Conservation (phyloP, 1,140 invertebrate species). For the Zaprionus camerounensis region DNA sequence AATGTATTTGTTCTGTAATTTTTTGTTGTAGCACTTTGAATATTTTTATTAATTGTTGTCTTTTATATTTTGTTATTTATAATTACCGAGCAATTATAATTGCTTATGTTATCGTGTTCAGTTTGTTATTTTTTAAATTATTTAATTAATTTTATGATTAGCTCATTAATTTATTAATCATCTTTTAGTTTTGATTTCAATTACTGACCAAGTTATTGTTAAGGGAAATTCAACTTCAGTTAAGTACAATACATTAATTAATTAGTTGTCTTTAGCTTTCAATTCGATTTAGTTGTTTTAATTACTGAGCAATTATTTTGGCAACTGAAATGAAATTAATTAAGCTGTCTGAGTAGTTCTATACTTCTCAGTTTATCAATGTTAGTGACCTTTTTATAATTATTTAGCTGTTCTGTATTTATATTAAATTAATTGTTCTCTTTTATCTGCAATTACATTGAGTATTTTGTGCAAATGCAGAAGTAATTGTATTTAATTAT, state of each 20-base stretch:
- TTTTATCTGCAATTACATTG: neutral
- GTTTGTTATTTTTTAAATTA: too few relatives aligned
- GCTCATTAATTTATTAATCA: too few relatives aligned
- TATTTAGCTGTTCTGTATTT: neutral
- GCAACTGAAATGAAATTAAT: neutral
- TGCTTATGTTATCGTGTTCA: too few relatives aligned
- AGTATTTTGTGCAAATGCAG: neutral
- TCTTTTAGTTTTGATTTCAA: too few relatives aligned
- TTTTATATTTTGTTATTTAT: too few relatives aligned
- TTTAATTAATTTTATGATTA: too few relatives aligned
- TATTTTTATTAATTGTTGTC: too few relatives aligned
- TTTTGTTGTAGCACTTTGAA: too few relatives aligned
- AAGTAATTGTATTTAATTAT: neutral
- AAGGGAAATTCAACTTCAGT: too few relatives aligned
- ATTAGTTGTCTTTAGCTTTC: neutral
- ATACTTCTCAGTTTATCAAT: neutral
- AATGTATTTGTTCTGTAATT: too few relatives aligned
- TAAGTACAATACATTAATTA: neutral
- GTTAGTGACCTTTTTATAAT: neutral
- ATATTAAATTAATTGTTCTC: neutral
- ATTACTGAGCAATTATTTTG: conserved; percentile 6
- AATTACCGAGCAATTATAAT: too few relatives aligned
- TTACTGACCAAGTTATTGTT: too few relatives aligned
- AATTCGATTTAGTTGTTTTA: neutral
- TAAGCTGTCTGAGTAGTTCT: neutral